Base-by-base conservation (phyloP, 2,113 vertebrate genomes). In the Caloenas nicobarica region DNA sequence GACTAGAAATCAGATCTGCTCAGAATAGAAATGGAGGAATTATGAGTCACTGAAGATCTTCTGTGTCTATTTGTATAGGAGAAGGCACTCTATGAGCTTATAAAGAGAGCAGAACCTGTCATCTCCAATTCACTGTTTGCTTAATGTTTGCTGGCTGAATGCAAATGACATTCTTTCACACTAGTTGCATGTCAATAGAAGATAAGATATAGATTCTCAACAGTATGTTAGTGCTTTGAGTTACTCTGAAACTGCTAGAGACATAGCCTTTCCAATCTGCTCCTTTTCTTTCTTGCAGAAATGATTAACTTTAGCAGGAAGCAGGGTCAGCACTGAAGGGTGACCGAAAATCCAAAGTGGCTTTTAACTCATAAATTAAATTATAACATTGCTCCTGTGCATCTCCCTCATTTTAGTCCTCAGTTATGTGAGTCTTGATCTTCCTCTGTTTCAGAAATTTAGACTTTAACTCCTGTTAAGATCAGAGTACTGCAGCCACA, bases 21-120 rank as follows among this genome's bases (percentile, higher is more conserved):
- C 31, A 46, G 92, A 95, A 96, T 79, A 2, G 33, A 88, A 93
- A 94, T 84, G 80, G 53, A 74, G 53, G 80, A 81, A 81, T 85
- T 91, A 86, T 0, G 8, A 90, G 34, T 57, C 64, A 76, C 51
- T 66, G 66, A 82, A 86, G 79, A 70, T 77, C 80, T 48, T 77
- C 76, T 36, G 4, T 64, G 33, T 86, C 54, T 88, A 17, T 91
- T 83, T 92, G 62, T 54, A 58, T 7, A 81, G 71, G 19, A 86
- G 57, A 84, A 81, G 40, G 22, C 29, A 79, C 42, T 34, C 65
- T 64, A 7, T 24, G 51, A 81, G 29, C 34, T 90, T 86, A 40
- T 64, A 60, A 54, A 86, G 33, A 77, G 56, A 78, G 38, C 60
- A 88, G 48, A 81, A 74, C 56, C 34, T 81, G 34, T 71, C 23